Evolutionary conservation across 1,140 invertebrate genomes (phyloP).

Genomic region (Brachionus paranguensis): DNA sequence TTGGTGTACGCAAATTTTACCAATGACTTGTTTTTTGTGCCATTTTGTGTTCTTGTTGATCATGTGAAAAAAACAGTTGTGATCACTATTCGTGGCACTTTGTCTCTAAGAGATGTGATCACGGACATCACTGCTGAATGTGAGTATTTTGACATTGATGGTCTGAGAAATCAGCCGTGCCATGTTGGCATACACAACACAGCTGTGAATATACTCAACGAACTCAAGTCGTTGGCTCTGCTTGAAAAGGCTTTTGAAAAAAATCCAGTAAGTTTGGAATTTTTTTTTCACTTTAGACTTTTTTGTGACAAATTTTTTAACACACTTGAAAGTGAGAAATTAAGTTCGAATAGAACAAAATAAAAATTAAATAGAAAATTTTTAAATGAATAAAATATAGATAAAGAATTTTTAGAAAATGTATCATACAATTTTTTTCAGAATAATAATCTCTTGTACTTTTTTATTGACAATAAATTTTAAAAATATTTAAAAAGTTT

Average conservation of each 20-base stretch:
- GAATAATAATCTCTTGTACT: too few relatives aligned
- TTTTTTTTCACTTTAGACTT: background rate
- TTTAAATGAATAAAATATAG: too few relatives aligned
- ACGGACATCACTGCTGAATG: constrained; percentile 78
- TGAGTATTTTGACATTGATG: constrained; percentile 67
- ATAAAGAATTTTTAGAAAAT: too few relatives aligned
- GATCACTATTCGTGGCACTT: constrained; percentile 75
- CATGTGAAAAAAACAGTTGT: constrained; percentile 74
- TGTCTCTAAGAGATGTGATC: constrained; percentile 77
- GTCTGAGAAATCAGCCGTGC: constrained; percentile 62
- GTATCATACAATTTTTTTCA: too few relatives aligned
- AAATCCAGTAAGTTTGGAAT: background rate
- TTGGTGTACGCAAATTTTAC: constrained; percentile 29
- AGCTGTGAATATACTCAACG: constrained; percentile 69
- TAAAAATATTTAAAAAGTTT: too few relatives aligned
- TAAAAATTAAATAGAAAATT: too few relatives aligned
- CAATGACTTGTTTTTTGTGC: constrained; percentile 50
- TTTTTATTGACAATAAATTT: too few relatives aligned
- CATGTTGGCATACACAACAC: constrained; percentile 80
- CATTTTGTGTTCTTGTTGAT: constrained; percentile 78
- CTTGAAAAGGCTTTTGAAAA: constrained; percentile 46
- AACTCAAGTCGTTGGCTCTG: constrained; percentile 61
- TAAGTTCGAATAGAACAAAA: too few relatives aligned
- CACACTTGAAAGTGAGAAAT: too few relatives aligned
- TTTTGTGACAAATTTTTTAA: too few relatives aligned